These are phyloP conservation scores for Poliocrania exsul DNA, from an alignment of 2,797 vertebrate genomes.

Conservation along the genomic window DNA sequence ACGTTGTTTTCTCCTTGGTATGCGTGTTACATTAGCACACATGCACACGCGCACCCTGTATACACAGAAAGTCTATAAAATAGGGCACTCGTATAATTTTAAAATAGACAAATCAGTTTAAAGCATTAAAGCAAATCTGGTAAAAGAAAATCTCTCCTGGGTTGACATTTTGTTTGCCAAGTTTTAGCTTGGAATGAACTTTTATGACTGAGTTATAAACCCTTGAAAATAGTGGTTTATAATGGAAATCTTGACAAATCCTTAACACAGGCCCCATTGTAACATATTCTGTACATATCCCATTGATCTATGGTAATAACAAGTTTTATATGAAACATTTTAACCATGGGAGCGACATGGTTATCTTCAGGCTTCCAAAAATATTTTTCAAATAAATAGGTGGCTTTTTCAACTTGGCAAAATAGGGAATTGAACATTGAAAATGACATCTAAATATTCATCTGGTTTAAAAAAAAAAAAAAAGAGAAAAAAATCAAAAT, in stretches of 20 bases:
- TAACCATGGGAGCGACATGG: conserved; percentile 19
- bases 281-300: conserved; percentile 45
- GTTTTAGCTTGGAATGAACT: conserved; percentile 64
- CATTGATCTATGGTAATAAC: conserved; percentile 62
- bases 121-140: conserved; percentile 66
- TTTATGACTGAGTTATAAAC: conserved; percentile 68
- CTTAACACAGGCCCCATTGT: conserved; percentile 69
- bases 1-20: conserved; percentile 8
- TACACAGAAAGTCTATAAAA: conserved; percentile 63
- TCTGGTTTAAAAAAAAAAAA: background rate
- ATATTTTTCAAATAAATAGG: conserved; percentile 52
- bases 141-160: conserved; percentile 66
- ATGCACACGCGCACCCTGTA: background rate
- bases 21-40: conserved; percentile 10
- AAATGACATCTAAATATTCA: conserved; percentile 32
- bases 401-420: conserved; percentile 27
- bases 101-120: conserved; percentile 69
- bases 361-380: conserved; percentile 56
- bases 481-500: background rate
- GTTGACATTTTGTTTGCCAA: conserved; percentile 62
- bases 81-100: conserved; percentile 60
- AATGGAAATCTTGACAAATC: conserved; percentile 74
- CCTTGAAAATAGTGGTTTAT: conserved; percentile 59
- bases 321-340: conserved; percentile 50
- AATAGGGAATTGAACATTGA: background rate